Base-by-base conservation (phyloP, 2,113 vertebrate species). In the Manacus vitellinus region DNA sequence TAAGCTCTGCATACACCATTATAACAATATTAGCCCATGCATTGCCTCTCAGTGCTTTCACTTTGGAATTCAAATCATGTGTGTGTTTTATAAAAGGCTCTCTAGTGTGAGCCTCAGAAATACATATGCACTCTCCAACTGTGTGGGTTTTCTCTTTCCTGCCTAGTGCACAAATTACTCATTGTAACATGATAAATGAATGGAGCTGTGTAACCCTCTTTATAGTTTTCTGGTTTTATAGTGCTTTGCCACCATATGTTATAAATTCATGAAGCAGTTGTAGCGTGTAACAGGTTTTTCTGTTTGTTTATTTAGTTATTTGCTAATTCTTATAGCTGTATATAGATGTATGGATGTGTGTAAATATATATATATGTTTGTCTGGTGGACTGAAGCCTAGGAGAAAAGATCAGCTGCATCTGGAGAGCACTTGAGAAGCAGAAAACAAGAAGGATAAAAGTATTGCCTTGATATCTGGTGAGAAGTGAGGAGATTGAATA, bases 1-100 rank as follows among this genome's bases (percentile, higher is more conserved):
- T 68, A 24, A 90, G 88, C 91, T 92, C 81, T 83, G 71, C 56
- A 10, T 30, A 81, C 49, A 71, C 72, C 67, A 54, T 51, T 93
- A 59, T 75, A 92, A 93, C 89, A 96, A 91, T 94, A 96, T 96
- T 96, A 95, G 92, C 39, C 86, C 52, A 31, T 65, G 72, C 75
- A 13, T 47, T 93, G 89, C 88, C 67, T 80, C 79, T 77, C 46
- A 18, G 93, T 83, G 93, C 76, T 70, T 95, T 96, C 8, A 2
- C 94, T 96, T 97, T 95, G 94, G 97, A 97, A 97, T 97, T 97
- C 96, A 97, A 97, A 97, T 96, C 79, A 74, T 97, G 94, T 96
- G 94, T 96, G 31, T 97, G 93, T 97, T 97, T 97, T 97, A 85
- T 87, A 94, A 96, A 96, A 97, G 90, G 89, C 94, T 97, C 95